A percentile compares a stretch with the other conserved stretches of the same genome.
Evolutionary conservation across 2,888 invertebrate species (phyloP).

Genomic region (Mylabris sibirica): DNA sequence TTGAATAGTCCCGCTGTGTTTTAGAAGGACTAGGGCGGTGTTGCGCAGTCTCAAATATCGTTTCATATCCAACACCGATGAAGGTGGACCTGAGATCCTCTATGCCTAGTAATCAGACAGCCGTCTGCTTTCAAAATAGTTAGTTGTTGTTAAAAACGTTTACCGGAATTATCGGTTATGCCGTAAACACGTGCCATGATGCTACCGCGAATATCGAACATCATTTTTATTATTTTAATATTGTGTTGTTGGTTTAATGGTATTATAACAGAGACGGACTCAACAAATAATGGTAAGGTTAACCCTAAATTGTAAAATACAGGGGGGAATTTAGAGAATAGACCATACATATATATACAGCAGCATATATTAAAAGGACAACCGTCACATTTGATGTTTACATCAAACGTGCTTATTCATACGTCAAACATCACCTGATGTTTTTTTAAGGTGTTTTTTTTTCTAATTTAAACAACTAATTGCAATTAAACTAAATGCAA

Average conservation of each 20-base stretch:
- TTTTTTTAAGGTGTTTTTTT: conserved; percentile 20
- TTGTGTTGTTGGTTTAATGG: conserved; percentile 41
- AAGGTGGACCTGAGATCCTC: conserved; percentile 44
- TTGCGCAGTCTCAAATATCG: conserved; percentile 46
- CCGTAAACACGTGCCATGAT: conserved; percentile 54
- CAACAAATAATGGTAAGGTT: conserved; percentile 12
- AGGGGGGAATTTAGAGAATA: too few relatives aligned
- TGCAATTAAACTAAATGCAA: neutral
- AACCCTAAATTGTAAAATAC: too few relatives aligned
- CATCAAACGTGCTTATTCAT: conserved; percentile 17
- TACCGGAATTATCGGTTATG: conserved; percentile 45
- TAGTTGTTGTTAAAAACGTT: conserved; percentile 40
- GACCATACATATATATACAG: conserved; percentile 15
- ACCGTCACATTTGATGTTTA: conserved; percentile 17
- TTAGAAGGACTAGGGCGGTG: conserved; percentile 46
- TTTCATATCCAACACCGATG: conserved; percentile 40
- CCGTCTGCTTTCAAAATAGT: conserved; percentile 46
- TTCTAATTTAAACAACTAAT: conserved; percentile 16
- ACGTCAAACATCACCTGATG: conserved; percentile 38
- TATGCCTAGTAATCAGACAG: conserved; percentile 40
- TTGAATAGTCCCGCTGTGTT: conserved; percentile 43
- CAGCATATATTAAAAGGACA: conserved; percentile 14
- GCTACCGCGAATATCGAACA: conserved; percentile 47
- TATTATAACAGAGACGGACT: conserved; percentile 11
- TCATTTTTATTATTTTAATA: conserved; percentile 48